phyloP scores from a whole-genome alignment of 1,140 invertebrate genomes.

The Linepithema humile region DNA sequence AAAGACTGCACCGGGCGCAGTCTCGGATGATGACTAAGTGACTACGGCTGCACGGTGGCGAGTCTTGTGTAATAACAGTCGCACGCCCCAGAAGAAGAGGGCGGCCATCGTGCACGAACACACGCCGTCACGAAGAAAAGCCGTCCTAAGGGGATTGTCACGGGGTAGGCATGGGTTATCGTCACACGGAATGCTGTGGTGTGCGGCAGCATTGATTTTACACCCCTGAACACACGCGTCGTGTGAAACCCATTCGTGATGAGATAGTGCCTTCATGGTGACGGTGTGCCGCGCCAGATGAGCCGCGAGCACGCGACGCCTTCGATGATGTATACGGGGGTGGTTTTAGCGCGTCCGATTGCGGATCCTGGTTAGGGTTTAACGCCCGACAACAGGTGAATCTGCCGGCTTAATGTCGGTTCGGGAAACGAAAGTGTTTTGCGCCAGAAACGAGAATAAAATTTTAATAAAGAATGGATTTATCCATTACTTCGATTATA shows the following conservation, averaged over 20 bases:
- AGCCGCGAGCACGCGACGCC: slow-evolving; percentile 80
- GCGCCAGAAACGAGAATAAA: background rate
- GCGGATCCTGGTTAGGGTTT: slow-evolving; percentile 71
- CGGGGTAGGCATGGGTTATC: slow-evolving; percentile 65
- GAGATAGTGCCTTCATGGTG: slow-evolving; percentile 78
- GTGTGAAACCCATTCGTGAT: slow-evolving; percentile 79
- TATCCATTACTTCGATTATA: background rate
- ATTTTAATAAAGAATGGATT: background rate
- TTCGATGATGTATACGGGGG: slow-evolving; percentile 77
- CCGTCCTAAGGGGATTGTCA: slow-evolving; percentile 47
- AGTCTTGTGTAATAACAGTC: slow-evolving; percentile 68
- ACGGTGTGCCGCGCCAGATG: slow-evolving; percentile 76
- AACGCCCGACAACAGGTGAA: slow-evolving; percentile 78
- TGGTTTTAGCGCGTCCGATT: slow-evolving; percentile 64
- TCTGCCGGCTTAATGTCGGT: slow-evolving; percentile 29
- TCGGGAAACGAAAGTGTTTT: slow-evolving; percentile 14
- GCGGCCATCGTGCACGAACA: slow-evolving; percentile 53
- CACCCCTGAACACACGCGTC: slow-evolving; percentile 77
- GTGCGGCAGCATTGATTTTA: slow-evolving; percentile 80
- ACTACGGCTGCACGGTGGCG: slow-evolving; percentile 59
- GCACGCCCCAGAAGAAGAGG: slow-evolving; percentile 61
- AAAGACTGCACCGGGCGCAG: slow-evolving; percentile 61
- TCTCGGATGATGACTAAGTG: slow-evolving; percentile 74
- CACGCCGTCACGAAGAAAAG: slow-evolving; percentile 50
- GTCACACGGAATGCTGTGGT: slow-evolving; percentile 73